Base-by-base conservation (phyloP, 30 jellyfish, hydroid and myxozoan genomes). In the Rhopilema esculentum region DNA sequence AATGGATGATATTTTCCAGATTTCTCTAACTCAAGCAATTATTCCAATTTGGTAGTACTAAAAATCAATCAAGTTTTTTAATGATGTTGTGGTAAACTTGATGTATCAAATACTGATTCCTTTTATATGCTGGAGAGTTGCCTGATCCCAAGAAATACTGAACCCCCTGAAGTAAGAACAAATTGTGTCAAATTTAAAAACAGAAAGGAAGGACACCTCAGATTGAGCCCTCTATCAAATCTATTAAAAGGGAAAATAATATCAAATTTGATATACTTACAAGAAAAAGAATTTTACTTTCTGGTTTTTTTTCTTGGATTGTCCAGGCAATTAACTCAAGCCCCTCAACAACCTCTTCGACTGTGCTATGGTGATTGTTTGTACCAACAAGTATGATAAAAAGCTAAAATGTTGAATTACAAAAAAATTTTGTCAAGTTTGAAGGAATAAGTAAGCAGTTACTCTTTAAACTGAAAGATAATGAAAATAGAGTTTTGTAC, bases 271-370 rank as follows among this genome's bases (percentile, higher is more conserved):
- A n/a, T 19, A 18, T 1, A 65, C 93, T n/a, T 66, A 87, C 97
- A 94, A 87, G 1, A 12, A 88, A 51, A 77, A 85, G 53, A 81
- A 79, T 84, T 33, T 85, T 87, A 19, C 95, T 15, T 19, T 83
- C 79, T 69, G 96, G 92, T 48, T 69, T 49, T 20, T 72, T 53
- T 50, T 79, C 75, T 79, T 72, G 50, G 12, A 94, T 66, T 1
- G 82, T 49, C 98, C 98, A 94, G 0, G 93, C 95, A 28, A 94
- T 86, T 9, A 91, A 40, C 76, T 94, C 98, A 17, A 94, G 33
- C 6, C 97, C 98, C 66, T 94, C 98, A 4, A 85, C 97, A 4
- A 94, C 65, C 72, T 94, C 97, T 7, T 94, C 98, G 21, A 92
- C 91, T 27, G 97, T 77, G 57, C 91, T 87, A 57, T 69, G 72